Evolutionary conservation across 2,113 vertebrate genomes (phyloP).

Genomic region (Chiloscyllium plagiosum): DNA sequence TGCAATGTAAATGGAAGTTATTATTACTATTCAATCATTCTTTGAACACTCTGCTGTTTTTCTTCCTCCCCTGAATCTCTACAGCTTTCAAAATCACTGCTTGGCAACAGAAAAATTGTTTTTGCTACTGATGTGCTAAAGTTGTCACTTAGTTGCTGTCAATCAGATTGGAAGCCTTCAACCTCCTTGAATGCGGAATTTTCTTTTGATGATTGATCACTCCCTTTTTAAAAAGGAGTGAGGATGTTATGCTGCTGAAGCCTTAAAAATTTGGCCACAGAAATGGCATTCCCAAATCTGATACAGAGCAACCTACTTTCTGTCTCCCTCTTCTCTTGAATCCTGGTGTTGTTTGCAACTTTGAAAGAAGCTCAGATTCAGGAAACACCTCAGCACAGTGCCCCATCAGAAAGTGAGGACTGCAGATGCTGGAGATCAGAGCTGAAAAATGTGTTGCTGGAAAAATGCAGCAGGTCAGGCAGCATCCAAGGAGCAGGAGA

Average conservation of each 20-base stretch:
- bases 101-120: background rate
- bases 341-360: too few relatives aligned
- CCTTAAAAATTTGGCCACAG: background rate
- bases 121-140: background rate
- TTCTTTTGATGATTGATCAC: background rate
- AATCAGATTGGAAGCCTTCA: constrained; percentile 13
- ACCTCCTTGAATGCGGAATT: background rate
- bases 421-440: too few relatives aligned
- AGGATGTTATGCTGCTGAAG: background rate
- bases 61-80: background rate
- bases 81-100: background rate
- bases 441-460: too few relatives aligned
- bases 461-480: too few relatives aligned
- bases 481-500: too few relatives aligned
- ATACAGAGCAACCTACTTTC: background rate
- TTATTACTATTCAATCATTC: constrained; percentile 27
- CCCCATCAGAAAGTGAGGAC: background rate
- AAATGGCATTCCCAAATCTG: background rate
- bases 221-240: background rate
- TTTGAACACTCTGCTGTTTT: background rate
- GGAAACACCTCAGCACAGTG: background rate
- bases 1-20: background rate
- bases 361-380: too few relatives aligned
- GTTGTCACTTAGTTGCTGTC: background rate
- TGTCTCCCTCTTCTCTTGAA: too few relatives aligned